Evolutionary conservation across 2,113 vertebrate species (phyloP), one percentile per base, ranked within the genome.

Genomic region (Odocoileus hemionus): DNA sequence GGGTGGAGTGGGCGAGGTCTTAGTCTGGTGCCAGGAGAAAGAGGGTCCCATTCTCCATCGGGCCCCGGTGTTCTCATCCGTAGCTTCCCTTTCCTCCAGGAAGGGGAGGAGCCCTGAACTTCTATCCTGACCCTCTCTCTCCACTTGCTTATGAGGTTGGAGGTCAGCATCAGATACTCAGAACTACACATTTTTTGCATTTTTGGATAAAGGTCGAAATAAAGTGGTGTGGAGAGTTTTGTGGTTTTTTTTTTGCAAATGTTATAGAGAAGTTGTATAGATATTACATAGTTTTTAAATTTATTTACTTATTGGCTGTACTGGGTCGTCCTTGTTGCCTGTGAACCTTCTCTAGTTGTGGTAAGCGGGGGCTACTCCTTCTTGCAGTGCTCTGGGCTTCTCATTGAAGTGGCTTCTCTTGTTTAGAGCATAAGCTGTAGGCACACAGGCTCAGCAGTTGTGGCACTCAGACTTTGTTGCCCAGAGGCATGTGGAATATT

Each of bases 1-100:
- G 4, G 99, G 99, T 99, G 98, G 26, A 78, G 7, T 57, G 12
- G 39, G 52, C 10, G 33, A 67, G n/a, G 58, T 28, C 50, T 58
- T 52, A 43, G 86, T 52, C 57, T 11, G n/a, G 57, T 64, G 54
- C 76, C 91, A 33, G 89, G 43, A 88, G 83, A 94, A 47, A 58
- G 54, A 33, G n/a, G 47, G n/a, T 74, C 25, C 9, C 2, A 2
- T 84, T 86, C 39, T 74, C 50, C 58, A n/a, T 6, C 39, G n/a
- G 54, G 23, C 14, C 52, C 39, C 60, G 36, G 15, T 79, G n/a
- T 89, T 96, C 30, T 92, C 58, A 30, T 61, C n/a, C 21, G 14
- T 19, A 45, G 19, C 16, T 70, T 64, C 82, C 84, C 57, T 86
- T 70, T 92, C 47, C 47, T 88, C 3, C n/a, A 39, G 36, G 64